Conservation (phyloP, 1,140 invertebrate genomes). For the Pygmarrhopalites habei region DNA sequence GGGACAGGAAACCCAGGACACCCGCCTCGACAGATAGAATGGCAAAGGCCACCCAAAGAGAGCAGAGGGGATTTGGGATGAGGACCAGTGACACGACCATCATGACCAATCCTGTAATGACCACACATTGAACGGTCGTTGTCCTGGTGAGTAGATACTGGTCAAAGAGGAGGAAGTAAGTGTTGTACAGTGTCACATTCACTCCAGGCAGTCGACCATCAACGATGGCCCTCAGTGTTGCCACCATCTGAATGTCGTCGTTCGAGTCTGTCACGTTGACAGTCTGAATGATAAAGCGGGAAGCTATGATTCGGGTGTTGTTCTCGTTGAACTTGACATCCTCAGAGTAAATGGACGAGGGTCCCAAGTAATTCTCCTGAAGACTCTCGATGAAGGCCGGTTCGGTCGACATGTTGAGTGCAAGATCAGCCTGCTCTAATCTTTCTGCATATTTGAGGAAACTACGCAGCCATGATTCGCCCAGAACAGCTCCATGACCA, state of each 20-base stretch:
- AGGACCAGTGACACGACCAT: conserved; percentile 94
- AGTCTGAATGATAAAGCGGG: conserved; percentile 79
- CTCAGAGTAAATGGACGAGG: conserved; percentile 63
- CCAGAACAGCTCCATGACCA: conserved; percentile 60
- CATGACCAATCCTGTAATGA: conserved; percentile 86
- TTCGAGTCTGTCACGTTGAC: conserved; percentile 82
- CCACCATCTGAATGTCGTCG: conserved; percentile 84
- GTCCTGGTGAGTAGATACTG: conserved; percentile 90
- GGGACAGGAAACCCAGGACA: conserved; percentile 92
- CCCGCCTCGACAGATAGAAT: conserved; percentile 92
- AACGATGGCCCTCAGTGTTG: conserved; percentile 68
- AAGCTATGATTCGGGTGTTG: conserved; percentile 66
- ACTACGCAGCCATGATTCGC: conserved; percentile 82
- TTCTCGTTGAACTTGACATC: conserved; percentile 78
- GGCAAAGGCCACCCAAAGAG: conserved; percentile 88
- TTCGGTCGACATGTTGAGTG: conserved; percentile 64
- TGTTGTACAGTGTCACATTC: conserved; percentile 72
- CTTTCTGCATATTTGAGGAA: conserved; percentile 69
- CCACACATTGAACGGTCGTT: conserved; percentile 86
- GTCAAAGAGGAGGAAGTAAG: conserved; percentile 91
- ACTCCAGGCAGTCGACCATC: conserved; percentile 53
- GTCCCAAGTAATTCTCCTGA: conserved; percentile 68
- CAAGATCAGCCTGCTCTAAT: conserved; percentile 61
- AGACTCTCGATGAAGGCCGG: conserved; percentile 64
- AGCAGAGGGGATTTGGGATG: conserved; percentile 87